Base-by-base conservation (phyloP, 2,113 vertebrate species). In the Cygnus buccinator region DNA sequence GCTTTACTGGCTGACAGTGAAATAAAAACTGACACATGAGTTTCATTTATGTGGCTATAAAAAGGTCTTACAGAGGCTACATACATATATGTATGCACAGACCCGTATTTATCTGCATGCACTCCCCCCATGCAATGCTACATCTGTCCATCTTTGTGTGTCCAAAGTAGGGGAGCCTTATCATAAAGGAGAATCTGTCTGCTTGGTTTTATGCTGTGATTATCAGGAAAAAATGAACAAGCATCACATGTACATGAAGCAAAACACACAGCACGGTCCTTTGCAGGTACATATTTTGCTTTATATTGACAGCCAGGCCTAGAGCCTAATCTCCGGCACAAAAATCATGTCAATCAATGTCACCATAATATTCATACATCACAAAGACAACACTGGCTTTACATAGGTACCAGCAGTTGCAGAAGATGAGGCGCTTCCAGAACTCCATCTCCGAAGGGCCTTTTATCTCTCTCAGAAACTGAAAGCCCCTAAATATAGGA, bases 401-500 rank as follows among this genome's bases (percentile, higher is more conserved):
- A 97, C 97, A 98, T 97, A 98, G 95, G 93, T n/a, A 84, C 25
- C 25, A 48, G 85, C 19, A 48, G 73, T 73, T 74, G 87, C 70
- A 94, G 94, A 89, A 97, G 97, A 82, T 59, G 79, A 95, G 79
- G 79, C 10, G 8, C 70, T 89, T 78, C 65, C 90, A 97, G 75
- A 96, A 83, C 52, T 75, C 89, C 44, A 76, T 96, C 96, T 97
- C 94, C 5, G 3, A 93, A 93, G 95, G 83, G 81, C 43, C 93
- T 97, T 98, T 98, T 89, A 98, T 98, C 80, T 77, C 93, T 67
- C 95, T 94, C 86, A 73, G 95, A 96, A 98, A 96, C 95, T 61
- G 95, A 97, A 97, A 97, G 94, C 65, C 84, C 93, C 97, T 98
- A 98, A 98, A 98, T 97, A 98, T 97, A 98, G 98, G 95, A 76